phyloP scores from a whole-genome alignment of 2,113 vertebrate species.

The Oreotragus oreotragus region DNA sequence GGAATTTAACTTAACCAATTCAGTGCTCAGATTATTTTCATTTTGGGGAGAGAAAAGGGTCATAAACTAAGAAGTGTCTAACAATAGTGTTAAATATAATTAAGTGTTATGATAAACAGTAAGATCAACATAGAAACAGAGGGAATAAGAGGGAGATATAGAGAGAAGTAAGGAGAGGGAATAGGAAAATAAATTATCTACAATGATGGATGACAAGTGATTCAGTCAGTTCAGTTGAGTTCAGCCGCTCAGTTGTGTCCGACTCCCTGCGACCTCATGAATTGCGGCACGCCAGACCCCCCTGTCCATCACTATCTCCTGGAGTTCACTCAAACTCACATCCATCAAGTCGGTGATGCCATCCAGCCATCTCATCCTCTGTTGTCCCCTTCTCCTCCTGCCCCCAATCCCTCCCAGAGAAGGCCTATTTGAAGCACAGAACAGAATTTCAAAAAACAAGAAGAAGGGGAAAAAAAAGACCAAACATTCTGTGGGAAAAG shows the following conservation, averaged over 20 bases:
- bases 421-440: background rate
- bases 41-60: background rate
- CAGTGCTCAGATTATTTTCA: background rate
- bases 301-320: accelerated
- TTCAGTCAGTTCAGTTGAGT: too few relatives aligned
- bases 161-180: background rate
- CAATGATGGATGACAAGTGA: background rate
- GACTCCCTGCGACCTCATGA: accelerated
- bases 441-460: background rate
- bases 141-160: background rate
- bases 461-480: background rate
- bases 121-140: background rate
- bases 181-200: background rate
- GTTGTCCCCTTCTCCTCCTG: too few relatives aligned
- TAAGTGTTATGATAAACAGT: background rate
- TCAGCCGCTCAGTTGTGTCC: too few relatives aligned
- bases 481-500: background rate
- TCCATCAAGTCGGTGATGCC: too few relatives aligned
- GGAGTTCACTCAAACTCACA: too few relatives aligned
- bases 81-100: background rate
- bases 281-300: accelerated
- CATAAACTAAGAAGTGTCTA: background rate
- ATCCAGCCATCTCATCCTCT: too few relatives aligned
- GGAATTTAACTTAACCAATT: background rate
- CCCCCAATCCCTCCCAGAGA: too few relatives aligned